Conservation (phyloP, 2,888 invertebrate genomes). For the Spisula solida region DNA sequence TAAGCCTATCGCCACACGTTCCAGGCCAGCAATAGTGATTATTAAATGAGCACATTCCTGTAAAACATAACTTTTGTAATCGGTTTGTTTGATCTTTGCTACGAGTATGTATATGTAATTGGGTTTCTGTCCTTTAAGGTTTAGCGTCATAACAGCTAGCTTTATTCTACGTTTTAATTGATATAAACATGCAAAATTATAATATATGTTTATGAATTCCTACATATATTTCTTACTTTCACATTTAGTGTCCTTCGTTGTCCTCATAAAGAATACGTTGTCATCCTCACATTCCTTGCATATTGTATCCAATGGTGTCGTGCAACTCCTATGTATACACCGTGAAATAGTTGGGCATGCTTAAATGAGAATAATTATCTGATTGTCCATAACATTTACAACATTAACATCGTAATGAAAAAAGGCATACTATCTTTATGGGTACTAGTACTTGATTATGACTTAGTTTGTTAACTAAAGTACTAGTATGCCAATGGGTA, state of each 20-base stretch:
- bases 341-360: not conserved
- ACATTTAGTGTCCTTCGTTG: not conserved
- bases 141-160: not conserved
- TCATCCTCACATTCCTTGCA: not conserved
- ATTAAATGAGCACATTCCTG: constrained; percentile 19
- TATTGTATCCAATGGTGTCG: not conserved
- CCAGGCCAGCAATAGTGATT: constrained; percentile 59
- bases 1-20: constrained; percentile 11
- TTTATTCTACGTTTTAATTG: too few relatives aligned
- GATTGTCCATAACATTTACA: too few relatives aligned
- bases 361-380: not conserved
- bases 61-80: not conserved
- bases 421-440: too few relatives aligned
- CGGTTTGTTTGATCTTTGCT: not conserved
- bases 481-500: too few relatives aligned
- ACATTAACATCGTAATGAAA: too few relatives aligned
- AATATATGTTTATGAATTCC: too few relatives aligned
- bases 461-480: too few relatives aligned
- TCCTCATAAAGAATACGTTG: constrained; percentile 8
- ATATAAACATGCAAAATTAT: not conserved
- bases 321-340: not conserved
- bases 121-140: not conserved
- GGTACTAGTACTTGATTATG: too few relatives aligned
- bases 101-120: too few relatives aligned
- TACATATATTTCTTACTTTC: constrained; percentile 6